phyloP scores from a whole-genome alignment of 2,797 vertebrate species.

The Vireo griseus region DNA sequence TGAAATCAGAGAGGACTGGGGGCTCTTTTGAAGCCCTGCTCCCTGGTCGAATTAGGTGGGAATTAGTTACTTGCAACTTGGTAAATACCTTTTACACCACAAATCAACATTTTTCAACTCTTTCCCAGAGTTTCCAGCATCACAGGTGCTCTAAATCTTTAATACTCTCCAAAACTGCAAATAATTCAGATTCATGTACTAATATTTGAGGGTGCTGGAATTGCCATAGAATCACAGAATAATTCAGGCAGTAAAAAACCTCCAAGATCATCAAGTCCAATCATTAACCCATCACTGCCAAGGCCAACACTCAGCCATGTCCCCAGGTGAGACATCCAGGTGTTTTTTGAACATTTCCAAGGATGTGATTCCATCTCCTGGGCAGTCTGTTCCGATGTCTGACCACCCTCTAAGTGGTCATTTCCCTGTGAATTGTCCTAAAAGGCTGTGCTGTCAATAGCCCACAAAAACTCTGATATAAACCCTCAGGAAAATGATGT shows the following conservation, averaged over 20 bases:
- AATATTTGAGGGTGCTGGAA: neutral
- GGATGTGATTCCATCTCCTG: neutral
- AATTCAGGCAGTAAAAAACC: neutral
- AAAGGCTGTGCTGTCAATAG: neutral
- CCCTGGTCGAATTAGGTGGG: neutral
- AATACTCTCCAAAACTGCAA: neutral
- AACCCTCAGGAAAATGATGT: neutral
- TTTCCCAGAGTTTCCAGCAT: neutral
- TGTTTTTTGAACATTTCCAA: neutral
- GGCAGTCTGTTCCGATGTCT: neutral
- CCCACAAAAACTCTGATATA: neutral
- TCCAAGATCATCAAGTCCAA: fast-evolving
- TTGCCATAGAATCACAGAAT: neutral
- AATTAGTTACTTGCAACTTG: neutral
- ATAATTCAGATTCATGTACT: neutral
- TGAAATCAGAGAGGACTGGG: neutral
- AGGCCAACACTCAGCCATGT: neutral
- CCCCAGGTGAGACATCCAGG: neutral
- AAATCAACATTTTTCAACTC: neutral
- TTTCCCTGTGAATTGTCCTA: neutral
- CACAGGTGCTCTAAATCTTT: neutral
- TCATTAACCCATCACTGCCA: neutral
- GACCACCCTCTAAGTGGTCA: neutral
- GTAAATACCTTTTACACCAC: neutral
- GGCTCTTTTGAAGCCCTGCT: neutral